Evolutionary conservation across 2,888 invertebrate species (phyloP).

Genomic region (Aphidius colemani): DNA sequence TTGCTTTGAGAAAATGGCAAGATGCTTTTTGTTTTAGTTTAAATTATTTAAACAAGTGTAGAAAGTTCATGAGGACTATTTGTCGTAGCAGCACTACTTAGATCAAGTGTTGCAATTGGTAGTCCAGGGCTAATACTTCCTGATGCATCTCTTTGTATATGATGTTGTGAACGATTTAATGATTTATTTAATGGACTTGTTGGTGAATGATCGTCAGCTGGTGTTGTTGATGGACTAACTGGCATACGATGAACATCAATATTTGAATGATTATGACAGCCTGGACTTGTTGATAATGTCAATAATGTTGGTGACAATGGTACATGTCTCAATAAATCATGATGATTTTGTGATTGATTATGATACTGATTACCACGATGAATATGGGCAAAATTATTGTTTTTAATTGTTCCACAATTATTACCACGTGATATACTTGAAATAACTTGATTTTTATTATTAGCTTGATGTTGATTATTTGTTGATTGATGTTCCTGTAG

Average conservation of each 20-base stretch:
- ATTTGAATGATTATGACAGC: slow-evolving; percentile 46
- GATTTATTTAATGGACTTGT: slow-evolving; percentile 45
- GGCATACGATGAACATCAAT: slow-evolving; percentile 38
- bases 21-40: slow-evolving; percentile 27
- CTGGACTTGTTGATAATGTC: slow-evolving; percentile 40
- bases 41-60: slow-evolving; percentile 66
- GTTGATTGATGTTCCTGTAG: slow-evolving; percentile 52
- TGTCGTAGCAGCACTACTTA: slow-evolving; percentile 70
- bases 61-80: slow-evolving; percentile 73
- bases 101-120: slow-evolving; percentile 66
- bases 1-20: slow-evolving; percentile 41
- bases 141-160: slow-evolving; percentile 61
- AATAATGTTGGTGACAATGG: slow-evolving; percentile 45
- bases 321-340: slow-evolving; percentile 35
- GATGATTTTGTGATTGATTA: slow-evolving; percentile 31
- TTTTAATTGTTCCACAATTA: slow-evolving; percentile 34
- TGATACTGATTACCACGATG: slow-evolving; percentile 32
- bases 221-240: slow-evolving; percentile 53
- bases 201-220: slow-evolving; percentile 52
- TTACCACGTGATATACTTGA: slow-evolving; percentile 49
- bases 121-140: slow-evolving; percentile 70
- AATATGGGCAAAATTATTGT: slow-evolving; percentile 35
- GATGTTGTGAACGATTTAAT: slow-evolving; percentile 43
- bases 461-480: slow-evolving; percentile 50
- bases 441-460: background rate